phyloP scores from a whole-genome alignment of 2,888 invertebrate species.

The Eueremaeus valkanovi region DNA sequence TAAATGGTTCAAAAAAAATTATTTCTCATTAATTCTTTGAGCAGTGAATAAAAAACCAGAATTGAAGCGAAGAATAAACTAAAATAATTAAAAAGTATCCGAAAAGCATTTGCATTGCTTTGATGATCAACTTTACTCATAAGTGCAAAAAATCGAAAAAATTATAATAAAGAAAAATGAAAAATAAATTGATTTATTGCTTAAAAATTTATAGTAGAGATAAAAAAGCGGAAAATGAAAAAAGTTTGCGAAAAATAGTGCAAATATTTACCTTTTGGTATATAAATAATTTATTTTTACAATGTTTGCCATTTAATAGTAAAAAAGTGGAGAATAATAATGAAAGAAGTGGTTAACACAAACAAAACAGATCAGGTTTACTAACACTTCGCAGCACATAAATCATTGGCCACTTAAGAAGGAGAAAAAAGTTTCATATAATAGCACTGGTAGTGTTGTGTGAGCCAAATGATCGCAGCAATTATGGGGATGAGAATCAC shows the following conservation, averaged over 20 bases:
- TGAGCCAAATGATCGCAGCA: constrained; percentile 12
- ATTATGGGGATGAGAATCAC: constrained; percentile 24
- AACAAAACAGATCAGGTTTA: constrained; percentile 33
- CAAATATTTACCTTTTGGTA: constrained; percentile 11
- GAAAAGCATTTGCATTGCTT: constrained; percentile 1
- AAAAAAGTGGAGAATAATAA: constrained; percentile 24
- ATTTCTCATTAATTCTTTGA: not conserved
- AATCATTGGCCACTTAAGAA: constrained; percentile 31
- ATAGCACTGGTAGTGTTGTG: constrained; percentile 1
- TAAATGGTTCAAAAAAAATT: not conserved
- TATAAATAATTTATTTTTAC: not conserved
- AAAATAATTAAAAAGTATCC: not conserved
- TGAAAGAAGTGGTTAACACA: constrained; percentile 28
- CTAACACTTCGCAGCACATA: constrained; percentile 34
- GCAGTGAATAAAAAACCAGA: constrained; percentile 5
- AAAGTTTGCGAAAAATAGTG: not conserved
- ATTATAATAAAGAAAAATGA: not conserved
- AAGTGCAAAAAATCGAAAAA: not conserved
- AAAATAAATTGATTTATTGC: not conserved
- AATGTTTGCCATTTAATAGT: not conserved
- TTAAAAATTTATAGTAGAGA: not conserved
- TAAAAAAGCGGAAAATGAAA: not conserved
- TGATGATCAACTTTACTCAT: not conserved
- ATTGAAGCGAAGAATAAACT: not conserved
- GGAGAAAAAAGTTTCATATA: not conserved